Conservation (phyloP, 2,113 vertebrate genomes). For the Otolemur garnettii region DNA sequence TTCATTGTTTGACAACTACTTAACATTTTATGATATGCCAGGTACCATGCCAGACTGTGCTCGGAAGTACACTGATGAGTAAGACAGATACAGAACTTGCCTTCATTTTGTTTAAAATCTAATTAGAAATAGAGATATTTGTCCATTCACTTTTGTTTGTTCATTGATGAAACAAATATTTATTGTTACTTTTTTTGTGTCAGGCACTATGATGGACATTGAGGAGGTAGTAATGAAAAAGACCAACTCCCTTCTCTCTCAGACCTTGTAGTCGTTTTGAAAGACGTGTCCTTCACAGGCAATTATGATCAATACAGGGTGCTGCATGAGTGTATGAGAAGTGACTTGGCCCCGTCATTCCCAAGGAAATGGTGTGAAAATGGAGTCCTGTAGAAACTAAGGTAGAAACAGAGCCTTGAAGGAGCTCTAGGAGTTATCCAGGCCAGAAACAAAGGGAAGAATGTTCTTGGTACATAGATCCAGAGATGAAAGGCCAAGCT, state of each 20-base stretch:
- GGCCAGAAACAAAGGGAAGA: background rate
- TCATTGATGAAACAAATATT: background rate
- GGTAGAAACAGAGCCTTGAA: background rate
- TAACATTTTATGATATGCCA: background rate
- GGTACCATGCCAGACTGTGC: background rate
- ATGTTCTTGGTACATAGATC: background rate
- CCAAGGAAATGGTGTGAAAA: background rate
- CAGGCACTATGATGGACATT: background rate
- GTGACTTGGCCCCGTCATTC: background rate
- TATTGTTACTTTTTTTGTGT: background rate
- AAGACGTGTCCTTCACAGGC: background rate
- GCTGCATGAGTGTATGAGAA: background rate
- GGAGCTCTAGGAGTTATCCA: background rate
- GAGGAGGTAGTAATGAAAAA: background rate
- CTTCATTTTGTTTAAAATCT: conserved; percentile 14
- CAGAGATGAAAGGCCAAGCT: background rate
- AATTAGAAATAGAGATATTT: background rate
- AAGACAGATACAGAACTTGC: background rate
- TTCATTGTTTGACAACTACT: background rate
- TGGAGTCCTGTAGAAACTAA: background rate
- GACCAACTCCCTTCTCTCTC: background rate
- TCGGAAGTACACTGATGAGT: background rate
- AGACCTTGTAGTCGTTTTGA: background rate
- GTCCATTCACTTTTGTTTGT: background rate
- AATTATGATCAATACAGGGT: background rate